These are phyloP conservation scores for Pteromalus puparum DNA, from an alignment of 1,140 invertebrate species.

Conservation along the genomic window DNA sequence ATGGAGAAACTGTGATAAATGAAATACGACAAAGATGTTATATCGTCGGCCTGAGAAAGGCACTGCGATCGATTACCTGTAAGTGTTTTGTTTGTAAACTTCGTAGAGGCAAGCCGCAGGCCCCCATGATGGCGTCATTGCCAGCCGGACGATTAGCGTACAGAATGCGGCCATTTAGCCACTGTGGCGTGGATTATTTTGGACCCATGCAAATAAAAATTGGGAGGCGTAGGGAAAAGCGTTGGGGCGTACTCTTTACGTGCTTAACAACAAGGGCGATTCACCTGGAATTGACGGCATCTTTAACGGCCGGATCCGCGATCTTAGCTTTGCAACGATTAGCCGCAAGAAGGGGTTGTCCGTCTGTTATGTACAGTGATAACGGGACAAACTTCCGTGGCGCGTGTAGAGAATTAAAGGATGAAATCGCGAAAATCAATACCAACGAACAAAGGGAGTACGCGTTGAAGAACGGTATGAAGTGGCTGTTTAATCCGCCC, in stretches of 20 bases:
- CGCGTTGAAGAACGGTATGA: too few species aligned
- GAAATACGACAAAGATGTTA: conserved; percentile 57
- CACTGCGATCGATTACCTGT: neutral
- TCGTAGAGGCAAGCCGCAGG: neutral
- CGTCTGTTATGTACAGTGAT: conserved; percentile 32
- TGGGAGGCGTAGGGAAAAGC: conserved; percentile 60
- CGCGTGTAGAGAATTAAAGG: conserved; percentile 13
- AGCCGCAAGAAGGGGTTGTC: neutral
- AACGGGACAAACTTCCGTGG: conserved; percentile 48
- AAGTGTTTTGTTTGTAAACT: conserved; percentile 31
- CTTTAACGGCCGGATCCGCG: conserved; percentile 15
- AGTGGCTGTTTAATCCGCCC: too few species aligned
- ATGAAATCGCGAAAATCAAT: too few species aligned
- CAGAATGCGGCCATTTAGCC: conserved; percentile 56
- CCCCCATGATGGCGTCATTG: conserved; percentile 31
- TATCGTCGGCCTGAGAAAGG: conserved; percentile 51
- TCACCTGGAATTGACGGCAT: conserved; percentile 67
- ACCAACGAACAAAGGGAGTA: too few species aligned
- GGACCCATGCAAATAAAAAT: conserved; percentile 60
- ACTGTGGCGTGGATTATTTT: conserved; percentile 63
- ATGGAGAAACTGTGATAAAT: conserved; percentile 55
- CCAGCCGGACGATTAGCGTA: conserved; percentile 34
- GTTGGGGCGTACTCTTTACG: conserved; percentile 68
- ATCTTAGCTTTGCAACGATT: conserved; percentile 48
- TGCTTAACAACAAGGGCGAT: conserved; percentile 67